These are phyloP conservation scores for Linepithema humile DNA, from an alignment of 1,140 invertebrate species.

Conservation along the genomic window DNA sequence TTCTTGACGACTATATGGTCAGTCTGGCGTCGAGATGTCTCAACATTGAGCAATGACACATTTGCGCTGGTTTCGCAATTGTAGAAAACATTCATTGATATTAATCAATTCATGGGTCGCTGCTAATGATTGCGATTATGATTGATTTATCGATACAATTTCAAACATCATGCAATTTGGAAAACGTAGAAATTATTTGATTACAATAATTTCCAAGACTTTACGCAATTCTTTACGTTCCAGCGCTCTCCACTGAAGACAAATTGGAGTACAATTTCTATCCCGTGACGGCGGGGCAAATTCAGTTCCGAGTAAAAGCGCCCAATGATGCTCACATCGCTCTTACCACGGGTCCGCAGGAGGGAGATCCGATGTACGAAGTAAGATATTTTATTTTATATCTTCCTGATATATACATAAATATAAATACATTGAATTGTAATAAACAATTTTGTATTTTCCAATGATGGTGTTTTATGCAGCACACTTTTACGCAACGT, in stretches of 20 bases:
- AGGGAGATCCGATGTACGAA: conserved; percentile 91
- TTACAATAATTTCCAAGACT: neutral
- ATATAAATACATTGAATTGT: no score
- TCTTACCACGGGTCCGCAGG: conserved; percentile 87
- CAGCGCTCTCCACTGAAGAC: conserved; percentile 91
- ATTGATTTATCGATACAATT: neutral
- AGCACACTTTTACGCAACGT: no score
- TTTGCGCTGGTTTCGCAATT: neutral
- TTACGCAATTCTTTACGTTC: conserved; percentile 64
- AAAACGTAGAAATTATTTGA: neutral
- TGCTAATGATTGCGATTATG: neutral
- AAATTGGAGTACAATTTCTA: conserved; percentile 93
- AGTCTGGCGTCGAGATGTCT: conserved; percentile 45
- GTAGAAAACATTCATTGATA: neutral
- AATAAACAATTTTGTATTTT: no score
- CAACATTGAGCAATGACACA: neutral
- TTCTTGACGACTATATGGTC: neutral
- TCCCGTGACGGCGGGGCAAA: conserved; percentile 87
- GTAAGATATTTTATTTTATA: conserved; percentile 75
- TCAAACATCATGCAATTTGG: neutral
- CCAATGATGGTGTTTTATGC: no score
- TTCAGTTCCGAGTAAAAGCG: conserved; percentile 91
- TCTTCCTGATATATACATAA: neutral
- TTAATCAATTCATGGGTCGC: neutral
- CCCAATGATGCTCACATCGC: conserved; percentile 93